Evolutionary conservation across 2,113 vertebrate genomes (phyloP).

Genomic region (Nibea coibor): DNA sequence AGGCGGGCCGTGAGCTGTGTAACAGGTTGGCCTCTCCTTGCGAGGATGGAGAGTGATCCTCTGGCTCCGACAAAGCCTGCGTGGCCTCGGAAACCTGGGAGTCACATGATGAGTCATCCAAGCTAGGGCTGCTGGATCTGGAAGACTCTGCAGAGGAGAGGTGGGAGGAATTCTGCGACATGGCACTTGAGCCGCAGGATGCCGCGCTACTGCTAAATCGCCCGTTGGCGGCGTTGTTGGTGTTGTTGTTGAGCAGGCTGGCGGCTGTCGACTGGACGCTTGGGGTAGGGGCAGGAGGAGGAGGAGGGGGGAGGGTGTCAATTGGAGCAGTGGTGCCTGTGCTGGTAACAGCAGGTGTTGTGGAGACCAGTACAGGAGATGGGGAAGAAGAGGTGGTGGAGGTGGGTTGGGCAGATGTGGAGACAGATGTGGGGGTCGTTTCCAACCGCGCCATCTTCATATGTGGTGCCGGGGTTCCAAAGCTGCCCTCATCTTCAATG

Average conservation of each 20-base stretch:
- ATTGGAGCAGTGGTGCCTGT: slow-evolving; percentile 52
- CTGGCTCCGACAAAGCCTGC: slow-evolving; percentile 88
- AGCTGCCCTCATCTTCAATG: slow-evolving; percentile 95
- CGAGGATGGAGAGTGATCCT: slow-evolving; percentile 83
- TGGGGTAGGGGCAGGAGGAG: slow-evolving; percentile 70
- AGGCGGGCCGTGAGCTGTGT: slow-evolving; percentile 83
- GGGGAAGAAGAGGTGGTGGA: slow-evolving; percentile 63
- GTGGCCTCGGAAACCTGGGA: slow-evolving; percentile 96
- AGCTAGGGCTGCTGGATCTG: slow-evolving; percentile 94
- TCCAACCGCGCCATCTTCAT: slow-evolving; percentile 94
- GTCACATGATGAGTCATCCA: slow-evolving; percentile 95
- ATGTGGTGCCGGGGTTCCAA: slow-evolving; percentile 86
- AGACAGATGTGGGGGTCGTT: slow-evolving; percentile 75
- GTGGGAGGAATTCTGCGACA: slow-evolving; percentile 97
- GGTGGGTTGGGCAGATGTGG: slow-evolving; percentile 67
- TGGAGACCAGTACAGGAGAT: slow-evolving; percentile 61
- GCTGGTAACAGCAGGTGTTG: slow-evolving; percentile 54
- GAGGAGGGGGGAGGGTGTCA: slow-evolving; percentile 75
- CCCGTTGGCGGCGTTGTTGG: slow-evolving; percentile 86
- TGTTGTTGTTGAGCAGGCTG: slow-evolving; percentile 76
- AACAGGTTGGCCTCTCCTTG: slow-evolving; percentile 82
- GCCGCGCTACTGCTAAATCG: slow-evolving; percentile 91
- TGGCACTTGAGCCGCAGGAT: slow-evolving; percentile 94
- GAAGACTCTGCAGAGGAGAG: slow-evolving; percentile 97
- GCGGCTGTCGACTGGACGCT: slow-evolving; percentile 55